Conservation (phyloP, 1,140 invertebrate genomes). For the Laodelphax striatellus region DNA sequence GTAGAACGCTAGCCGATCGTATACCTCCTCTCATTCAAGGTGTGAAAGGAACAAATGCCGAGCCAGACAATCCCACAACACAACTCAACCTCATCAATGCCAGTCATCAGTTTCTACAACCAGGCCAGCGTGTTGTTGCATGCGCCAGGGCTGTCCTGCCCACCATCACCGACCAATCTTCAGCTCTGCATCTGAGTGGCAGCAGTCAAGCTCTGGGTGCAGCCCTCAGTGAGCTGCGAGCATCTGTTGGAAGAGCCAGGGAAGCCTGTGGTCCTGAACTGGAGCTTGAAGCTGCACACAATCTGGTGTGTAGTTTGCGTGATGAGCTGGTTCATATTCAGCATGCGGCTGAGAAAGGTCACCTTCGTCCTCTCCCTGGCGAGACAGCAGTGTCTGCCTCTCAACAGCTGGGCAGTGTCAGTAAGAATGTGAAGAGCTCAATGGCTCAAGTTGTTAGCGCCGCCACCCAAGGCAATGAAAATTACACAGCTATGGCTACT, state of each 20-base stretch:
- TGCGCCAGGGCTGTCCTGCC: constrained; percentile 73
- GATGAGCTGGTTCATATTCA: constrained; percentile 72
- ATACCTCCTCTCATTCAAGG: constrained; percentile 74
- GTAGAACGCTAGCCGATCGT: constrained; percentile 60
- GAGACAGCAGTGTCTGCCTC: constrained; percentile 71
- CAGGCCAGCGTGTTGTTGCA: constrained; percentile 55
- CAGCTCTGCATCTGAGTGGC: constrained; percentile 57
- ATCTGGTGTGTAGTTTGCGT: constrained; percentile 61
- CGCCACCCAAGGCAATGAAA: constrained; percentile 70
- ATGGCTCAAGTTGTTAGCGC: constrained; percentile 78
- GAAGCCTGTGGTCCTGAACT: constrained; percentile 73
- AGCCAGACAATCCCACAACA: constrained; percentile 58
- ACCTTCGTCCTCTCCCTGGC: constrained; percentile 70
- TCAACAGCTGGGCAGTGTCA: constrained; percentile 52
- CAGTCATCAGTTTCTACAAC: constrained; percentile 74
- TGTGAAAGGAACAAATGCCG: constrained; percentile 57
- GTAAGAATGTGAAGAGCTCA: constrained; percentile 48
- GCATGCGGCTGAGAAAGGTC: constrained; percentile 52
- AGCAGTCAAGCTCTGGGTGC: constrained; percentile 62
- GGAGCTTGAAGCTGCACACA: constrained; percentile 62
- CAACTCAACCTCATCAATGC: constrained; percentile 78
- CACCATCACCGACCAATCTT: constrained; percentile 69
- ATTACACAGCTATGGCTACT: constrained; percentile 70
- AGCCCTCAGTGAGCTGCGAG: constrained; percentile 65
- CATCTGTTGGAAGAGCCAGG: constrained; percentile 69